Percentiles rank a stretch among this genome's conserved stretches.
Conservation (phyloP, 1,140 invertebrate genomes). For the Euwallacea fornicatus region DNA sequence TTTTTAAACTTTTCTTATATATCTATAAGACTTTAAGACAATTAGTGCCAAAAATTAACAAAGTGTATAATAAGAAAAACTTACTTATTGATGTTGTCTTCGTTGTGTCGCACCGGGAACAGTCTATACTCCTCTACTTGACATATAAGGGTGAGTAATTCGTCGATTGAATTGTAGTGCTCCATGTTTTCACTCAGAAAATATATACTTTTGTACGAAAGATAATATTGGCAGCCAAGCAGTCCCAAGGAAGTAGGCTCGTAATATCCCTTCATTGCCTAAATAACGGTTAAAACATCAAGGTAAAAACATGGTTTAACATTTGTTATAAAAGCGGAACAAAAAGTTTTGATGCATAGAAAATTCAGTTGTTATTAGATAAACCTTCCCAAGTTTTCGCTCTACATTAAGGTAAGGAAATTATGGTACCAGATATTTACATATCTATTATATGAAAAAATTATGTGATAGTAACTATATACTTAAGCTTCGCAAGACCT, state of each 20-base stretch:
- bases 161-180: constrained; percentile 66
- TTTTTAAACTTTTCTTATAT: too few species aligned
- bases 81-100: constrained; percentile 91
- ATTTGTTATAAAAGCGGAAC: background rate
- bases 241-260: constrained; percentile 85
- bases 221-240: constrained; percentile 96
- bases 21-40: too few species aligned
- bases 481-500: too few species aligned
- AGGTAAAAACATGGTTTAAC: background rate
- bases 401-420: too few species aligned
- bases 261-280: constrained; percentile 45
- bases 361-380: too few species aligned
- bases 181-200: constrained; percentile 76
- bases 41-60: too few species aligned
- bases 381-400: too few species aligned
- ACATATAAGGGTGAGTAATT: constrained; percentile 80
- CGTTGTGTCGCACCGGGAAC: constrained; percentile 97
- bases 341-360: background rate
- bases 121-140: constrained; percentile 90
- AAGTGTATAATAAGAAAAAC: constrained; percentile 32
- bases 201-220: constrained; percentile 89
- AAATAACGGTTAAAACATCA: constrained; percentile 18
- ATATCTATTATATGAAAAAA: too few species aligned
- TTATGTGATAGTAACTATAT: too few species aligned
- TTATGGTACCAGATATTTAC: too few species aligned